Evolutionary conservation across 53 echinoderm and acorn worm species (phyloP).

Genomic region (Astropecten irregularis): DNA sequence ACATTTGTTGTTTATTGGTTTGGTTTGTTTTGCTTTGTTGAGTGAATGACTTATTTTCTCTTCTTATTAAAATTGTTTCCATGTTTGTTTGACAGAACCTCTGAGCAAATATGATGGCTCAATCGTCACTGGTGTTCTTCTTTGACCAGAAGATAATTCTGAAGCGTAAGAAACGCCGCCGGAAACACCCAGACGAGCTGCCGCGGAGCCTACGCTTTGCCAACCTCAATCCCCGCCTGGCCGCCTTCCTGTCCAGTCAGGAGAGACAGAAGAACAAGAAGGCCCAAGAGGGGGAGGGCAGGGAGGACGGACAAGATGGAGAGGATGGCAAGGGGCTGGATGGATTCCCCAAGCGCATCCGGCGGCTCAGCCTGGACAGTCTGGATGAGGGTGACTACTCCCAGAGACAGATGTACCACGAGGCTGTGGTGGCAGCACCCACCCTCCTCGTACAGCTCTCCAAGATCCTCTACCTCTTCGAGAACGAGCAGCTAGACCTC

Average conservation of each 20-base stretch:
- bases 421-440: constrained; percentile 80
- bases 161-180: constrained; percentile 74
- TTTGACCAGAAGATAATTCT: constrained; percentile 79
- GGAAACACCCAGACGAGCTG: constrained; percentile 87
- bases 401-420: constrained; percentile 86
- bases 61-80: too few species aligned
- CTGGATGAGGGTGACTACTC: constrained; percentile 88
- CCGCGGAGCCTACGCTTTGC: constrained; percentile 94
- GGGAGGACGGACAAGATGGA: background rate
- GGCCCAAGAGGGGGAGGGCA: constrained; percentile 62
- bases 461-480: constrained; percentile 77
- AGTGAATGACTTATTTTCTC: too few species aligned
- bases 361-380: constrained; percentile 51
- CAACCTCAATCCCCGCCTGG: constrained; percentile 88
- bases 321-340: constrained; percentile 49
- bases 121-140: constrained; percentile 62
- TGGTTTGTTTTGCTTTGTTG: too few species aligned
- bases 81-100: too few species aligned
- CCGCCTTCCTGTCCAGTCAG: constrained; percentile 90
- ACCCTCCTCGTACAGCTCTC: constrained; percentile 85
- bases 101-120: constrained; percentile 2
- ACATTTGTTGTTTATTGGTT: too few species aligned
- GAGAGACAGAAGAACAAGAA: constrained; percentile 80
- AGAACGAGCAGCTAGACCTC: constrained; percentile 84
- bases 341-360: constrained; percentile 52